Conservation (phyloP, 2,113 vertebrate species). For the Nycticorax nycticorax region DNA sequence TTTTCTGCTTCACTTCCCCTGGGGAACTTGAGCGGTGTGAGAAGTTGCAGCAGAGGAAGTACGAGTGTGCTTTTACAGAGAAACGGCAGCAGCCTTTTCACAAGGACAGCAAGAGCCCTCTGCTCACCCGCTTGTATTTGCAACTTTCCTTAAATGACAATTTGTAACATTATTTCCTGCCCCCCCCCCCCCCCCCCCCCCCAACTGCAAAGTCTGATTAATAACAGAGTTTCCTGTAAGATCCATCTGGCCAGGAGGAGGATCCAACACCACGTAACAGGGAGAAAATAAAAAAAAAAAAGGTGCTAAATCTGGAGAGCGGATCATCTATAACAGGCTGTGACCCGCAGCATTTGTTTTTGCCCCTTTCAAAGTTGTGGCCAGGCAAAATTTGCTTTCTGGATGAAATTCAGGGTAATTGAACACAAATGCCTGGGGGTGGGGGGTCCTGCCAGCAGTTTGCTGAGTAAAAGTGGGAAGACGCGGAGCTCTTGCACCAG, state of each 20-base stretch:
- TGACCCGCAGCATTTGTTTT: not conserved
- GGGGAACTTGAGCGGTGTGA: not conserved
- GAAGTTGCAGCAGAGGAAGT: slow-evolving; percentile 24
- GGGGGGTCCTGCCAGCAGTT: not conserved
- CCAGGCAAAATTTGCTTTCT: slow-evolving; percentile 20
- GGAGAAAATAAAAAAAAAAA: not conserved
- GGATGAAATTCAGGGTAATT: not conserved
- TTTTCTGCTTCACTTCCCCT: not conserved
- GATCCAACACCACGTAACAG: not conserved
- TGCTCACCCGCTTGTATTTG: not conserved
- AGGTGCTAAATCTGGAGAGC: not conserved
- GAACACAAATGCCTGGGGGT: not conserved
- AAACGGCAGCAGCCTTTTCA: not conserved
- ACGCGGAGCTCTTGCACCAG: not conserved
- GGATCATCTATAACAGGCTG: not conserved
- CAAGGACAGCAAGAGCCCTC: not conserved
- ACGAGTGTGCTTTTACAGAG: not conserved
- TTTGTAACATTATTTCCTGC: not conserved
- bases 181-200: too few species aligned
- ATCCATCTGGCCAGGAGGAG: not conserved
- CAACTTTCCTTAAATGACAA: not conserved
- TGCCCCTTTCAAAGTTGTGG: not conserved
- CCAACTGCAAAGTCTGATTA: not conserved
- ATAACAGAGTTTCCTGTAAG: not conserved
- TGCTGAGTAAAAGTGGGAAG: not conserved